phyloP scores from a whole-genome alignment of 2,888 invertebrate genomes.

The Neocrepidodera transversa region DNA sequence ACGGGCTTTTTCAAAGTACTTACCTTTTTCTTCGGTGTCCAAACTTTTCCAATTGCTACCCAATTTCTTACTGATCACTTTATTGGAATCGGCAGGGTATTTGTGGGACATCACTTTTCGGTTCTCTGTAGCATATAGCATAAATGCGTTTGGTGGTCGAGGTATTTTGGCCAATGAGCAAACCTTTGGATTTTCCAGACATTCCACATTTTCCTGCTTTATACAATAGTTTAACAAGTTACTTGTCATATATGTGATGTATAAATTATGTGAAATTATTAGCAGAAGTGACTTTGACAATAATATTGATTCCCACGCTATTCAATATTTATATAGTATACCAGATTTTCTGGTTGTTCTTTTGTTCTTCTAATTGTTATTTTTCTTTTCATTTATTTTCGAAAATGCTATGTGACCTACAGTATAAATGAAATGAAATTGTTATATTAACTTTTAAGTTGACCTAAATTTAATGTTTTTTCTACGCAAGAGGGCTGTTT shows the following conservation, averaged over 20 bases:
- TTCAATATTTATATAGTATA: too few species aligned
- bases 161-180: slow-evolving; percentile 60
- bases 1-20: slow-evolving; percentile 65
- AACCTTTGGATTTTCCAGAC: slow-evolving; percentile 9
- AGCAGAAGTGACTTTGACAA: background rate
- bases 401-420: too few species aligned
- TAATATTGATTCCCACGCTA: too few species aligned
- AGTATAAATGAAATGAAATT: too few species aligned
- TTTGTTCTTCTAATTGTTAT: too few species aligned
- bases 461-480: too few species aligned
- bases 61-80: slow-evolving; percentile 68
- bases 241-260: slow-evolving; percentile 6
- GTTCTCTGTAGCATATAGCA: slow-evolving; percentile 70
- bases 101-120: slow-evolving; percentile 65
- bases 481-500: too few species aligned
- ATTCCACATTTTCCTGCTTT: slow-evolving; percentile 38
- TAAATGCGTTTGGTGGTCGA: slow-evolving; percentile 70
- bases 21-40: slow-evolving; percentile 62
- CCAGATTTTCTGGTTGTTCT: too few species aligned
- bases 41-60: slow-evolving; percentile 68
- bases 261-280: slow-evolving; percentile 6
- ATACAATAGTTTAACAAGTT: slow-evolving; percentile 42
- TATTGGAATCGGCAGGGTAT: slow-evolving; percentile 67
- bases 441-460: too few species aligned
- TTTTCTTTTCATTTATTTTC: too few species aligned